A percentile compares a stretch with the other conserved stretches of the same genome.
Evolutionary conservation across 2,113 vertebrate genomes (phyloP).

Genomic region (Brienomyrus longianalis): DNA sequence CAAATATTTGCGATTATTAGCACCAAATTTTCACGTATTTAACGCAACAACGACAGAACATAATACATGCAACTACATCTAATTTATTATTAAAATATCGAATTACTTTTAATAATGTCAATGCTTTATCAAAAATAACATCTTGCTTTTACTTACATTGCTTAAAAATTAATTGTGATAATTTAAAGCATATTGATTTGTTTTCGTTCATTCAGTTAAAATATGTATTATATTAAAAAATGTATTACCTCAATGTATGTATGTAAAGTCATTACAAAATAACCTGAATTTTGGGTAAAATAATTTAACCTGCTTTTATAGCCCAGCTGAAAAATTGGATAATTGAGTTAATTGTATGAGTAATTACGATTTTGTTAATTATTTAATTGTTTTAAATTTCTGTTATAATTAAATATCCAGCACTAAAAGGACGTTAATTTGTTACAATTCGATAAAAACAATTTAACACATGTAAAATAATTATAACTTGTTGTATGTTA

Average conservation of each 20-base stretch:
- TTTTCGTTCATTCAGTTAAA: not conserved
- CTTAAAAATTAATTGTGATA: not conserved
- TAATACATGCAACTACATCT: not conserved
- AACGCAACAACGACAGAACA: not conserved
- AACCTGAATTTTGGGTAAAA: not conserved
- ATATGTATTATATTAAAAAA: not conserved
- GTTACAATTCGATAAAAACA: not conserved
- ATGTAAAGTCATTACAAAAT: not conserved
- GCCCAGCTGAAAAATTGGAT: not conserved
- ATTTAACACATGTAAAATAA: not conserved
- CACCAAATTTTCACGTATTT: not conserved
- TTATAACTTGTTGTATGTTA: not conserved
- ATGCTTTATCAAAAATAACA: not conserved
- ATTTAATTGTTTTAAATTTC: not conserved
- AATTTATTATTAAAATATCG: not conserved
- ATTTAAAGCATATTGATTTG: not conserved
- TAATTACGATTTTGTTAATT: not conserved
- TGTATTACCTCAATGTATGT: not conserved
- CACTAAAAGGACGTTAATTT: not conserved
- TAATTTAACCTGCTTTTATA: not conserved
- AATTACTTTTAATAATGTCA: not conserved
- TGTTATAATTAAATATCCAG: not conserved
- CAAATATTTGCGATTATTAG: not conserved
- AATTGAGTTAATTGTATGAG: not conserved
- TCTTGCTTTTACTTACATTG: not conserved